Percentiles rank a stretch among this genome's conserved stretches.
phyloP scores from a whole-genome alignment of 64 coral and sea anemone genomes.

The Montipora efflorescens region DNA sequence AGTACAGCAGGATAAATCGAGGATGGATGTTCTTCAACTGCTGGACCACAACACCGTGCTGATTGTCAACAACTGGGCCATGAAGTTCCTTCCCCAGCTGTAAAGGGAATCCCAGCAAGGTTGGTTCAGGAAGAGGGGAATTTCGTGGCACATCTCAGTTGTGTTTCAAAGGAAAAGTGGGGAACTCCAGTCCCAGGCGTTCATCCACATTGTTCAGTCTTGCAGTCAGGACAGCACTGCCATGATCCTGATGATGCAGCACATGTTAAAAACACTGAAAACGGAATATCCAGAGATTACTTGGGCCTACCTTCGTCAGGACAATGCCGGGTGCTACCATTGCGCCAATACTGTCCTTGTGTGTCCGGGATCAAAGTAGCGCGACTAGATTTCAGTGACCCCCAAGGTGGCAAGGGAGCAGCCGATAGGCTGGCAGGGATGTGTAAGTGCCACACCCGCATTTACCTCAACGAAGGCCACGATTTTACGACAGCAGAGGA shows the following conservation, averaged over 20 bases:
- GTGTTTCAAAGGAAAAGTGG: not conserved
- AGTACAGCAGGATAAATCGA: conserved; percentile 32
- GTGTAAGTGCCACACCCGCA: conserved; percentile 46
- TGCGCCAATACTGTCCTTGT: not conserved
- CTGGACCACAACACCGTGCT: not conserved
- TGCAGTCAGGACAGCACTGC: not conserved
- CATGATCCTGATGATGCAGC: not conserved
- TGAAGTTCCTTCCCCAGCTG: not conserved
- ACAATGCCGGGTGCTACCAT: not conserved
- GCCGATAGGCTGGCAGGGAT: conserved; percentile 36
- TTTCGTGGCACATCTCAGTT: no score
- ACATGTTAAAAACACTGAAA: not conserved
- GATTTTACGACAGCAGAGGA: conserved; percentile 30
- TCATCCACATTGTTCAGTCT: not conserved
- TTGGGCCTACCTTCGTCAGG: conserved; percentile 18
- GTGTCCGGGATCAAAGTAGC: conserved; percentile 36
- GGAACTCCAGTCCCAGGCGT: not conserved
- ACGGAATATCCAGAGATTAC: not conserved
- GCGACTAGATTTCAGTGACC: not conserved
- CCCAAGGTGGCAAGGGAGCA: not conserved
- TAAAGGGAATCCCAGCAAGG: not conserved
- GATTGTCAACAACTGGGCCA: no score
- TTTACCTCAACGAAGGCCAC: conserved; percentile 24
- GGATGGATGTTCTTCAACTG: not conserved
- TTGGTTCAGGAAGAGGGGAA: no score